phyloP scores from a whole-genome alignment of 2,113 vertebrate species.

The Shinisaurus crocodilurus region DNA sequence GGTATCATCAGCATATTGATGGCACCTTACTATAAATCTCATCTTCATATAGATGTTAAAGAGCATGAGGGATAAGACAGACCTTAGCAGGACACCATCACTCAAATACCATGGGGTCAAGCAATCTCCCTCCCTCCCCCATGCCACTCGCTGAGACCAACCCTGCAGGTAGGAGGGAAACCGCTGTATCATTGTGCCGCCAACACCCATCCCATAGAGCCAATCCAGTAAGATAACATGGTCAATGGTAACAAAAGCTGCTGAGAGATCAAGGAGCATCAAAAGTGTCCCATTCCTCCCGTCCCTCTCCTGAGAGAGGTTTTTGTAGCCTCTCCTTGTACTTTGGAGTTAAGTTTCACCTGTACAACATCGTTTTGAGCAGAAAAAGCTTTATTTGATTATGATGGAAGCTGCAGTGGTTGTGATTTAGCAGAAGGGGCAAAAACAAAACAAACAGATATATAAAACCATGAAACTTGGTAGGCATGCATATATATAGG shows the following conservation, averaged over 20 bases:
- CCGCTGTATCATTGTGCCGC: neutral
- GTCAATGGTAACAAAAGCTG: too few relatives aligned
- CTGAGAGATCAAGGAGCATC: neutral
- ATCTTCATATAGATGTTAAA: neutral
- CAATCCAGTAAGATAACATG: neutral
- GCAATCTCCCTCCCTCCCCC: neutral
- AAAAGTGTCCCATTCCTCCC: too few relatives aligned
- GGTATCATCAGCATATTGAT: neutral
- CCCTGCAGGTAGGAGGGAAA: neutral
- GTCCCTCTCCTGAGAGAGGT: neutral
- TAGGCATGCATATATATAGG: too few relatives aligned
- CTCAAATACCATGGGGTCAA: neutral
- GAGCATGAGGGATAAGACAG: neutral
- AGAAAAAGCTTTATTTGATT: neutral
- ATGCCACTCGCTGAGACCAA: neutral
- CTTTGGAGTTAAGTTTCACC: neutral
- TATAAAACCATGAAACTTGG: neutral
- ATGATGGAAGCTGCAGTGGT: neutral
- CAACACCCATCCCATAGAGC: neutral
- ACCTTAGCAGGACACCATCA: neutral
- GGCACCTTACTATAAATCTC: neutral
- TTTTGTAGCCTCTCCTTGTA: neutral
- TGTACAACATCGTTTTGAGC: neutral
- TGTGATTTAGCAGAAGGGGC: neutral
- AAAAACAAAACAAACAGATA: neutral